Conservation (phyloP, 1,140 invertebrate species). For the Drosophila orena region DNA sequence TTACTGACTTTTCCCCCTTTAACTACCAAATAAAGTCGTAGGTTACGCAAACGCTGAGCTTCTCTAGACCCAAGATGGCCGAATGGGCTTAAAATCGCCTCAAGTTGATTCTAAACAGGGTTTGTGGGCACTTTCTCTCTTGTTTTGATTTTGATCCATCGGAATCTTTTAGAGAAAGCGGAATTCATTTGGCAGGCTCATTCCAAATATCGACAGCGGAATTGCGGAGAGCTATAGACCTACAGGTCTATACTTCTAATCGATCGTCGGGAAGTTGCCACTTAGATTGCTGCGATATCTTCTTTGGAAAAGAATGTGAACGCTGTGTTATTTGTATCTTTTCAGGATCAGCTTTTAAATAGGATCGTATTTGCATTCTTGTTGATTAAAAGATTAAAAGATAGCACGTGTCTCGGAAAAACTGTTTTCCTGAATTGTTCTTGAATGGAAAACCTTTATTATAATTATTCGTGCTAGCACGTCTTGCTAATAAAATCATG, state of each 20-base stretch:
- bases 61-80: conserved; percentile 1
- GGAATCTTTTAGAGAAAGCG: conserved; percentile 26
- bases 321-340: too few relatives aligned
- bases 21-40: conserved; percentile 5
- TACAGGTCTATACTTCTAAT: neutral
- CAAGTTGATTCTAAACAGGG: conserved; percentile 18
- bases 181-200: conserved; percentile 16
- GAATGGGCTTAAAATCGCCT: neutral
- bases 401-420: too few relatives aligned
- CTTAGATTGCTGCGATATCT: neutral
- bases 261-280: neutral
- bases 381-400: neutral
- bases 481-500: conserved; percentile 16
- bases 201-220: conserved; percentile 24
- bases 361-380: too few relatives aligned
- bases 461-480: neutral
- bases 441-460: neutral
- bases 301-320: too few relatives aligned
- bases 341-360: too few relatives aligned
- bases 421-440: neutral
- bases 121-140: conserved; percentile 25
- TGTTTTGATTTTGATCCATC: neutral
- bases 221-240: neutral
- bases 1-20: conserved; percentile 38
- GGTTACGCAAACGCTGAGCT: conserved; percentile 8